Evolutionary conservation across 2,113 vertebrate genomes (phyloP), one percentile per base, ranked within the genome.

Genomic region (Podiceps cristatus): DNA sequence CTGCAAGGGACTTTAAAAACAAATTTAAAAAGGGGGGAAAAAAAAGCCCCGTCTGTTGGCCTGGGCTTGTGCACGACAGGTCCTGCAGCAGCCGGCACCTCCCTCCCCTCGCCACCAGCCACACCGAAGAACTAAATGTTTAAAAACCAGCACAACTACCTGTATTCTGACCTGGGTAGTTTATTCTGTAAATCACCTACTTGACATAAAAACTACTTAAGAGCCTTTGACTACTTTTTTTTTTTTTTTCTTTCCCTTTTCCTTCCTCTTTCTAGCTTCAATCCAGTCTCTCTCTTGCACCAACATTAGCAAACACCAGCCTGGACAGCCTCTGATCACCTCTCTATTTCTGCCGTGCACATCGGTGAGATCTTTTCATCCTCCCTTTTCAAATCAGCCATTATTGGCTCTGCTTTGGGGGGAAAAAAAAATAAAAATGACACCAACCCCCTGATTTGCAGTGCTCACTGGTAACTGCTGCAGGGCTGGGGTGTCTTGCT

Each of bases 61-160:
- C 60, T 45, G 52, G 69, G 60, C 55, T 74, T 44, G 74, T 14
- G 66, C 63, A 66, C 72, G 47, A 5, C 0, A 3, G 31, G 73
- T 35, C 56, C 73, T 4, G 1, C 40, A 10, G 68, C 0, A 0
- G 15, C 27, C 1, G 0, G 76, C 23, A 73, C 17, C 25, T 68
- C 67, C 76, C 42, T 71, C 31, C n/a, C 60, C 58, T 86, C 1
- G 0, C 60, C 52, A 40, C 19, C 71, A 33, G 75, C 47, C 8
- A 23, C 20, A 2, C 53, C 12, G 33, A 14, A 52, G 63, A 16
- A 49, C 19, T 7, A 7, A 8, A 50, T 49, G 59, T 86, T 77
- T 45, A 49, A 58, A 72, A 8, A 37, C 37, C 69, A 84, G 37
- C 72, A 55, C 44, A 62, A 47, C 29, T 22, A 50, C 33, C 76